Evolutionary conservation across 2,888 invertebrate species (phyloP).

Genomic region (Cinara cedri): DNA sequence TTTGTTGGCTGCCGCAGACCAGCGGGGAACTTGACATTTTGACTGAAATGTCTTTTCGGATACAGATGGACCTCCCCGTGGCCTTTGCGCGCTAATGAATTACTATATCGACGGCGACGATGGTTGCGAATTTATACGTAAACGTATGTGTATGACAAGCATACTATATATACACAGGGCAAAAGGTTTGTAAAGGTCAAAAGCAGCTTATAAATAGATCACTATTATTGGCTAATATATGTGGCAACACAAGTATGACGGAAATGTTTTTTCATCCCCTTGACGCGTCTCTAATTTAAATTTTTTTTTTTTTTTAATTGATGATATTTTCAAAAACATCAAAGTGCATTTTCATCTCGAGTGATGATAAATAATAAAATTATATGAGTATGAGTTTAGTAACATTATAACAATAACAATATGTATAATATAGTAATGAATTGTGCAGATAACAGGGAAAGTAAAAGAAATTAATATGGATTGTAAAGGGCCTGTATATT

Average conservation of each 20-base stretch:
- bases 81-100: conserved; percentile 44
- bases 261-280: conserved; percentile 1
- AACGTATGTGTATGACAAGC: conserved; percentile 5
- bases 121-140: no score
- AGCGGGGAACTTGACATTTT: conserved; percentile 45
- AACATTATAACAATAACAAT: no score
- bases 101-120: background rate
- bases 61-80: conserved; percentile 44
- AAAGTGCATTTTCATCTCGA: background rate
- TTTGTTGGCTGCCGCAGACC: conserved; percentile 16
- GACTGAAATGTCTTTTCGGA: conserved; percentile 42
- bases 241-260: background rate
- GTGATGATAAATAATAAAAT: background rate
- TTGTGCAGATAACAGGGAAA: no score
- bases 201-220: background rate
- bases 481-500: no score
- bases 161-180: no score
- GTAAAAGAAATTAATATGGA: no score
- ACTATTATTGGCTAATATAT: background rate
- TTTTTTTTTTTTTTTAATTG: conserved; percentile 1
- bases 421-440: no score
- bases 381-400: no score
- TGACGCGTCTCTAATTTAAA: background rate
- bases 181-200: conserved; percentile 36
- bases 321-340: background rate